Evolutionary conservation across 2,113 vertebrate species (phyloP).

Genomic region (Eptesicus fuscus): DNA sequence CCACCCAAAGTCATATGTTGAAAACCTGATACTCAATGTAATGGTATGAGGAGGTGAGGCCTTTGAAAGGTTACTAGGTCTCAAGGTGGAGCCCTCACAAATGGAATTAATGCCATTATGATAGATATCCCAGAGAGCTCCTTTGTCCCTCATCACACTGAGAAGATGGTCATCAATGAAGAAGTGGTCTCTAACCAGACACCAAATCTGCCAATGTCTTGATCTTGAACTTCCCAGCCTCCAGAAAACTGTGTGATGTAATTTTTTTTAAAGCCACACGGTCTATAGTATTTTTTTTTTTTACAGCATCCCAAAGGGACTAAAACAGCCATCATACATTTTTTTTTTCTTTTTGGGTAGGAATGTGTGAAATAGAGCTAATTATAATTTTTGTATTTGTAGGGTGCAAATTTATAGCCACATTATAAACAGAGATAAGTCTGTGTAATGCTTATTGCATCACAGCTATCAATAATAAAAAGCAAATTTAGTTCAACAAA

Average conservation of each 20-base stretch:
- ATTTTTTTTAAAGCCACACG: background rate
- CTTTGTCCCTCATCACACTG: background rate
- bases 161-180: background rate
- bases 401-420: background rate
- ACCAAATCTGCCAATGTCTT: background rate
- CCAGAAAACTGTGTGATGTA: background rate
- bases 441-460: slow-evolving; percentile 11
- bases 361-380: slow-evolving; percentile 3
- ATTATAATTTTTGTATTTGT: background rate
- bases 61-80: background rate
- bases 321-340: background rate
- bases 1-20: background rate
- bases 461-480: slow-evolving; percentile 8
- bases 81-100: background rate
- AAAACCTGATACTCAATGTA: background rate
- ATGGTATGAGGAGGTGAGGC: background rate
- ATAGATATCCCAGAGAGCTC: background rate
- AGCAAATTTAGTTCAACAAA: slow-evolving; percentile 27
- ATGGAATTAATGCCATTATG: background rate
- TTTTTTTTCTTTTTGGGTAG: background rate
- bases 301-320: background rate
- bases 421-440: background rate
- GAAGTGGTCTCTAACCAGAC: background rate
- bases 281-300: background rate
- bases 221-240: background rate